Base-by-base conservation (phyloP, 2,797 vertebrate species). In the Anolis apletophallus region DNA sequence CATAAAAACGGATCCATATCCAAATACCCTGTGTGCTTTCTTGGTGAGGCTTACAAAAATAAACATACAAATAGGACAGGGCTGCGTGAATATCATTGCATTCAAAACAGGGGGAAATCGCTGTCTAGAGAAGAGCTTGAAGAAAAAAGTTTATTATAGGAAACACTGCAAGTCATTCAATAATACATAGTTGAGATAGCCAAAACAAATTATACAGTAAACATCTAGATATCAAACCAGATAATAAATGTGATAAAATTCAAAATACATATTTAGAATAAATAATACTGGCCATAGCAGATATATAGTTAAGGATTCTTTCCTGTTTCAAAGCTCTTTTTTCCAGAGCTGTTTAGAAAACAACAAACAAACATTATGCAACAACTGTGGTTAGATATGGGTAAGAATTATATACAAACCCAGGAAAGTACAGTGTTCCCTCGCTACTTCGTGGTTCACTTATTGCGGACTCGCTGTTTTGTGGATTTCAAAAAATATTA, bases 161-260 rank as follows among this genome's bases (percentile, higher is more conserved):
- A 61, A 9, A 46, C 69, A 40, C 72, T 88, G 26, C 75, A 84
- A 84, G 34, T 6, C n/a, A 80, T 73, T 54, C 68, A 61, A 84
- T 82, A 57, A 72, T 79, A 77, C 14, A 69, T 71, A 0, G 0
- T 1, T 11, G 29, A 84, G 50, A 46, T 34, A 88, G 19, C 52
- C 26, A 73, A 50, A 72, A 80, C 19, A 1, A 36, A 81, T 40
- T 73, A 34, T 73, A 73, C 36, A 75, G 32, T 36, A 75, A 84
- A 7, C n/a, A 74, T 84, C 32, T 19, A 16, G 14, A 29, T 23
- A 26, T n/a, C 72, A n/a, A 64, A 75, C 57, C 57, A 55, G 64
- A 85, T 12, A 68, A 78, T 34, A 78, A 8, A 36, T 64, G 19
- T 5, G 19, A 32, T 32, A 34, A 69, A 69, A 17, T 13, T 59